Percentiles rank a stretch among this genome's conserved stretches.
phyloP scores from a whole-genome alignment of 1,140 invertebrate species.

The Cotesia chilonis region DNA sequence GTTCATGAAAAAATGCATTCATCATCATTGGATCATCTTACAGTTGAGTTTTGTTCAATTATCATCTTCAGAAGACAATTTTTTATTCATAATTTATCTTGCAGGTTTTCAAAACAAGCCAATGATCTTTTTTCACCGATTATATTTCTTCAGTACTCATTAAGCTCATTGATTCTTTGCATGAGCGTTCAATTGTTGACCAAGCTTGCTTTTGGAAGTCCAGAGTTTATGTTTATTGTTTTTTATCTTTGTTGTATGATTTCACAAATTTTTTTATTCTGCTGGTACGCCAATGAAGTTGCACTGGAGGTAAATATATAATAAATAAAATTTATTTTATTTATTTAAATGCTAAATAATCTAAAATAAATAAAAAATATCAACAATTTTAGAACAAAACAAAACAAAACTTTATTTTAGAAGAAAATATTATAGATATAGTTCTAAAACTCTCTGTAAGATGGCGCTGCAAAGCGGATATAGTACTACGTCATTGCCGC shows the following conservation, averaged over 20 bases:
- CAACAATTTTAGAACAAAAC: too few relatives aligned
- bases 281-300: constrained; percentile 52
- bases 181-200: constrained; percentile 49
- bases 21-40: constrained; percentile 44
- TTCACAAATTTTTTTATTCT: constrained; percentile 49
- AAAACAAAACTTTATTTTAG: too few relatives aligned
- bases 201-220: constrained; percentile 42
- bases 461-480: too few relatives aligned
- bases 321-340: background rate
- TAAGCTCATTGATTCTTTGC: constrained; percentile 48
- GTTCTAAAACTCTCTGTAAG: too few relatives aligned
- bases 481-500: too few relatives aligned
- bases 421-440: too few relatives aligned
- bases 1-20: constrained; percentile 36
- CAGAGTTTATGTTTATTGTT: constrained; percentile 46
- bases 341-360: background rate
- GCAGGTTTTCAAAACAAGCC: constrained; percentile 45
- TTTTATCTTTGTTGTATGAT: constrained; percentile 49
- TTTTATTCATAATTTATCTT: constrained; percentile 16
- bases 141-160: constrained; percentile 49
- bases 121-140: constrained; percentile 44
- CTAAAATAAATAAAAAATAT: too few relatives aligned
- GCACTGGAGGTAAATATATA: constrained; percentile 45
- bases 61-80: background rate
- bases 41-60: constrained; percentile 36